Evolutionary conservation across 2,888 invertebrate genomes (phyloP).

Genomic region (Bruchidius siliquastri): DNA sequence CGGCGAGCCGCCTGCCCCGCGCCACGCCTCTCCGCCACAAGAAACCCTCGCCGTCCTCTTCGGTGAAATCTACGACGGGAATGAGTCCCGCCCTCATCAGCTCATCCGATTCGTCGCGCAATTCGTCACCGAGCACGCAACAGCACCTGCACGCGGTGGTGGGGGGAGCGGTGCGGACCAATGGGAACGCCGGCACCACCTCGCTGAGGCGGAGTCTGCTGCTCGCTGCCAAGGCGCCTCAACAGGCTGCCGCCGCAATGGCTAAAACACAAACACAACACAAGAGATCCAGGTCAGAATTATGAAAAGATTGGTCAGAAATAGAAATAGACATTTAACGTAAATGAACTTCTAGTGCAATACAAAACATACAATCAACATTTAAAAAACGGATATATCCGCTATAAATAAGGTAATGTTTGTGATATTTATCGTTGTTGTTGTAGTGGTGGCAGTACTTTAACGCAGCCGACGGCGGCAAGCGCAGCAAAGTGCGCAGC

Average conservation of each 20-base stretch:
- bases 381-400: no score
- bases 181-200: constrained; percentile 29
- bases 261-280: constrained; percentile 44
- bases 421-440: no score
- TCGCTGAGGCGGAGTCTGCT: constrained; percentile 51
- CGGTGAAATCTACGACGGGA: constrained; percentile 7
- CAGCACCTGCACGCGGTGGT: constrained; percentile 20
- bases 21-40: constrained; percentile 38
- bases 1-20: constrained; percentile 36
- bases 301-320: no score
- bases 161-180: not conserved
- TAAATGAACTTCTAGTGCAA: no score
- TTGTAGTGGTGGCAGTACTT: constrained; percentile 45
- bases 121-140: constrained; percentile 58
- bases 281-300: not conserved
- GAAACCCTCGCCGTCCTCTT: constrained; percentile 13
- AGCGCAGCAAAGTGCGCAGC: constrained; percentile 54
- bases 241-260: constrained; percentile 27
- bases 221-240: constrained; percentile 52
- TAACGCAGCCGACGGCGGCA: constrained; percentile 56
- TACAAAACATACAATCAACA: no score
- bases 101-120: constrained; percentile 60
- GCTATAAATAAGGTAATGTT: no score
- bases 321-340: no score
- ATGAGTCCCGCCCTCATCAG: constrained; percentile 11